Conservation (phyloP, 2,797 vertebrate species). For the Tenualosa thibaudeaui region DNA sequence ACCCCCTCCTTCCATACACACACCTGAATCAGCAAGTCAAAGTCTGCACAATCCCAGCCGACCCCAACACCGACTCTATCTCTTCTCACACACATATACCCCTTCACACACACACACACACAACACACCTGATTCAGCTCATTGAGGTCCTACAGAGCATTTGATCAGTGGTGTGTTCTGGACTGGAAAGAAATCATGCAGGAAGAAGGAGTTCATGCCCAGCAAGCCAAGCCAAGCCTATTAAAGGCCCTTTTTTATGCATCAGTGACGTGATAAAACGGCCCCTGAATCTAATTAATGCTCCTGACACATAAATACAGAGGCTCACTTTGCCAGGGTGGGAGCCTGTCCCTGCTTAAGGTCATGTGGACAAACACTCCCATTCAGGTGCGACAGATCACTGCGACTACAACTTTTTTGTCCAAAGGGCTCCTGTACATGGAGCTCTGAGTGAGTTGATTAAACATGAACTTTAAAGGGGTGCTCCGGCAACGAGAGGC, state of each 20-base stretch:
- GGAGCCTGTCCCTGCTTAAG: background rate
- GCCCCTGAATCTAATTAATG: conserved; percentile 15
- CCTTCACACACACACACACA: background rate
- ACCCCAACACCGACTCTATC: background rate
- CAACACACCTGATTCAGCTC: background rate
- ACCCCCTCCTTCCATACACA: background rate
- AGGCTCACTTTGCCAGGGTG: background rate
- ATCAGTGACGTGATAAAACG: background rate
- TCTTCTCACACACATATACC: background rate
- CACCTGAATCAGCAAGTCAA: background rate
- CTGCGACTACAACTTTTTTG: background rate
- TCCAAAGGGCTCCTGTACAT: background rate
- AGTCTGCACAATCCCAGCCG: background rate
- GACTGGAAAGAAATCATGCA: background rate
- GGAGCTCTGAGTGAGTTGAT: background rate
- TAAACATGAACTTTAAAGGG: conserved; percentile 20
- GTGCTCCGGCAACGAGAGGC: background rate
- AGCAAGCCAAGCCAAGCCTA: background rate
- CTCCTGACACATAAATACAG: background rate
- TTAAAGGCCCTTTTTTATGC: conserved; percentile 23
- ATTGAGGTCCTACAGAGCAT: conserved; percentile 7
- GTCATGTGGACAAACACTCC: background rate
- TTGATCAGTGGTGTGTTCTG: conserved; percentile 13
- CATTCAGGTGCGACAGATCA: conserved; percentile 10
- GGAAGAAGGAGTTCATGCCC: background rate